A percentile compares a stretch with the other conserved stretches of the same genome.
Evolutionary conservation across 2,888 invertebrate species (phyloP).

Genomic region (Tipula confusa): DNA sequence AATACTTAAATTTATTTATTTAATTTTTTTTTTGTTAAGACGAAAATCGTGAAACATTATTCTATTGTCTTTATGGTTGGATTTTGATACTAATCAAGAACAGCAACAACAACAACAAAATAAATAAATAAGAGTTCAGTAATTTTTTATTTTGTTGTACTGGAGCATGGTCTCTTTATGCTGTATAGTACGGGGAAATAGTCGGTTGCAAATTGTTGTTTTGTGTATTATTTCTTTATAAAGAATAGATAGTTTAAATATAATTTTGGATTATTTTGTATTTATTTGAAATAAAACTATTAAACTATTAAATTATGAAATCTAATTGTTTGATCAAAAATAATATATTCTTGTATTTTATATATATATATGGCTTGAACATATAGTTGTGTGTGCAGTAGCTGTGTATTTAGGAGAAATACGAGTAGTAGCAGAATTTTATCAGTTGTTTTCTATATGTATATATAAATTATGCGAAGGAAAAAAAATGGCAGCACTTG

Average conservation of each 20-base stretch:
- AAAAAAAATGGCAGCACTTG: not conserved
- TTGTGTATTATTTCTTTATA: not conserved
- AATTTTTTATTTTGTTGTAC: not conserved
- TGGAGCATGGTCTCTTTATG: not conserved
- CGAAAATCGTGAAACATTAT: slow-evolving; percentile 25
- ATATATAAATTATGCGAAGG: slow-evolving; percentile 25
- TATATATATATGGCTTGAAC: not conserved
- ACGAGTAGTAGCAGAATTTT: not conserved
- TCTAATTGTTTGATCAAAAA: slow-evolving; percentile 14
- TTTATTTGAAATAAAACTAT: slow-evolving; percentile 9
- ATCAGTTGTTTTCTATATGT: not conserved
- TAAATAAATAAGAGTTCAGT: slow-evolving; percentile 25
- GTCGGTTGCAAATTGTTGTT: not conserved
- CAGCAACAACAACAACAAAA: not conserved
- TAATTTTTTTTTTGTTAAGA: not conserved
- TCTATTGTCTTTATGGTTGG: slow-evolving; percentile 25
- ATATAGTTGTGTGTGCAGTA: not conserved
- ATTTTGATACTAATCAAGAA: slow-evolving; percentile 9
- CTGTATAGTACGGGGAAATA: not conserved
- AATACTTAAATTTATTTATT: slow-evolving; percentile 20
- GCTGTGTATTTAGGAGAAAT: not conserved
- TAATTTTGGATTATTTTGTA: not conserved
- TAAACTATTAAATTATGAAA: slow-evolving; percentile 25
- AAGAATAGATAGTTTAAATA: slow-evolving; percentile 12
- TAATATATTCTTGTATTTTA: not conserved